phyloP scores from a whole-genome alignment of 2,113 vertebrate genomes.

The Seriola rivoliana region DNA sequence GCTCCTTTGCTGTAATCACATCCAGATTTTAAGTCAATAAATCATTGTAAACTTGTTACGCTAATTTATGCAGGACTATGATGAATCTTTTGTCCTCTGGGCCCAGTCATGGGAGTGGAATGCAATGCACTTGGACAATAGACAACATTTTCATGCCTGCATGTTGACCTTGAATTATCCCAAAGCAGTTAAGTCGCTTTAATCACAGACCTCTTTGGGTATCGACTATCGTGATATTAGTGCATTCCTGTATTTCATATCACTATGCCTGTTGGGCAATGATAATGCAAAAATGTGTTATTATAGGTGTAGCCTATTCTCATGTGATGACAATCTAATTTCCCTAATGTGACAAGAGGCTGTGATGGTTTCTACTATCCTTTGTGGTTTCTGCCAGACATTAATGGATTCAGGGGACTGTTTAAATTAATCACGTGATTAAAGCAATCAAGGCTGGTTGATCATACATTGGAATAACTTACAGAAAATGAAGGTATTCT shows the following conservation, averaged over 20 bases:
- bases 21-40: slow-evolving; percentile 83
- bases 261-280: slow-evolving; percentile 15
- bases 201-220: slow-evolving; percentile 37
- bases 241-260: slow-evolving; percentile 27
- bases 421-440: slow-evolving; percentile 46
- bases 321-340: slow-evolving; percentile 29
- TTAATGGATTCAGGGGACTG: slow-evolving; percentile 14
- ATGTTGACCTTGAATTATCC: slow-evolving; percentile 66
- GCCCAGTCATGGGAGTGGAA: slow-evolving; percentile 45
- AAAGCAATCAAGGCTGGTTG: slow-evolving; percentile 29
- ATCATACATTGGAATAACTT: slow-evolving; percentile 7
- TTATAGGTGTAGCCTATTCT: slow-evolving; percentile 36
- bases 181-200: slow-evolving; percentile 45
- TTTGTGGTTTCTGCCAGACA: slow-evolving; percentile 33
- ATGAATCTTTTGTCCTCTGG: slow-evolving; percentile 80
- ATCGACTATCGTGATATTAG: slow-evolving; percentile 50
- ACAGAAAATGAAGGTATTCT: not conserved
- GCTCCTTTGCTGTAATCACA: slow-evolving; percentile 78
- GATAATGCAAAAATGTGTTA: slow-evolving; percentile 35
- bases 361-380: slow-evolving; percentile 21
- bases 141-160: slow-evolving; percentile 49
- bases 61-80: slow-evolving; percentile 76
- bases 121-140: slow-evolving; percentile 53
- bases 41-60: slow-evolving; percentile 80
- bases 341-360: slow-evolving; percentile 23